A percentile compares a stretch with the other conserved stretches of the same genome.
phyloP scores from a whole-genome alignment of 2,797 vertebrate genomes.

The Emys orbicularis region DNA sequence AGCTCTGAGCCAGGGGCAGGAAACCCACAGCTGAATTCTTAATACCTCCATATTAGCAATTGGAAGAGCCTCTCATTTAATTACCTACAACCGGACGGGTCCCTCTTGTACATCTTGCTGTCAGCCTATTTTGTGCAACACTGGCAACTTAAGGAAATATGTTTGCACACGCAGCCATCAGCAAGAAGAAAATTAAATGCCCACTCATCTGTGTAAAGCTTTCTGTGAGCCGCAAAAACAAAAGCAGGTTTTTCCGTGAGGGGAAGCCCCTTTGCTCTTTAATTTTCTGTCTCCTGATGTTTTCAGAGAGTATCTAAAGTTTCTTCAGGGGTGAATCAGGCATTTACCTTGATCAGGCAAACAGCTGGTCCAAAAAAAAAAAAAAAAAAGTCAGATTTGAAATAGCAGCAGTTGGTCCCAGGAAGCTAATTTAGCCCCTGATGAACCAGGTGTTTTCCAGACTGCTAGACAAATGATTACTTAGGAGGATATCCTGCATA shows the following conservation, averaged over 20 bases:
- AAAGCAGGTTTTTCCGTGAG: background rate
- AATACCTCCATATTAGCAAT: background rate
- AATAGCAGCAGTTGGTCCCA: background rate
- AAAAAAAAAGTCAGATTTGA: background rate
- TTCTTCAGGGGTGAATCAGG: background rate
- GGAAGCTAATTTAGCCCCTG: background rate
- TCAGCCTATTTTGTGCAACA: background rate
- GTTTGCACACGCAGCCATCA: background rate
- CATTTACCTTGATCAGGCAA: background rate
- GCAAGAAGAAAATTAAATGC: background rate
- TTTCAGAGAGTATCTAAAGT: background rate
- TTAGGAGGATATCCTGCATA: background rate
- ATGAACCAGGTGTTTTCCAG: background rate
- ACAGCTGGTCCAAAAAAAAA: background rate
- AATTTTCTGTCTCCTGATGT: background rate
- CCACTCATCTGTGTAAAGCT: background rate
- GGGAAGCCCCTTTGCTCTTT: background rate
- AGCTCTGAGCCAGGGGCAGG: background rate
- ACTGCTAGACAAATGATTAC: background rate
- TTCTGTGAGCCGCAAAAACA: background rate
- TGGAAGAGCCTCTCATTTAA: background rate
- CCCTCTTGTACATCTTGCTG: background rate
- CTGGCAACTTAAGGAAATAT: background rate
- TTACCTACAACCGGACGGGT: background rate
- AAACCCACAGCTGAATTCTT: background rate